Conservation (phyloP, 2,888 invertebrate species). For the Hyposoter dolosus region DNA sequence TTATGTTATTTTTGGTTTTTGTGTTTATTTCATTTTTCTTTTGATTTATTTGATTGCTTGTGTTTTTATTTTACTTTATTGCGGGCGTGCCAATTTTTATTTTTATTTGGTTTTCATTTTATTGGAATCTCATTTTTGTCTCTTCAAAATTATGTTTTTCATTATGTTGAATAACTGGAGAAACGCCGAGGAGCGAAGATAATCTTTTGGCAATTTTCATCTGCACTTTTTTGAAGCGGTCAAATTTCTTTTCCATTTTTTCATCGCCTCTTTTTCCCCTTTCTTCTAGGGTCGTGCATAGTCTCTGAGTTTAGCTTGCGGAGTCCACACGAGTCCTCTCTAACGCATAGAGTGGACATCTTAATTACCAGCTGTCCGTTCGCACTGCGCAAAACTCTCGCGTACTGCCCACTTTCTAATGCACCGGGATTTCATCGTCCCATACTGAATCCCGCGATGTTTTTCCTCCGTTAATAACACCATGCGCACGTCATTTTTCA, state of each 20-base stretch:
- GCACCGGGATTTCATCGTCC: constrained; percentile 69
- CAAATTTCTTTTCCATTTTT: constrained; percentile 42
- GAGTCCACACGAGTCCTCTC: constrained; percentile 63
- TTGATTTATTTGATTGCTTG: too few species aligned
- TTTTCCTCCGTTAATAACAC: constrained; percentile 59
- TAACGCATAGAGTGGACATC: constrained; percentile 70
- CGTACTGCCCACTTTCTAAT: constrained; percentile 80
- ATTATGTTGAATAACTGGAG: too few species aligned
- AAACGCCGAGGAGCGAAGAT: too few species aligned
- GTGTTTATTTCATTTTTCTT: constrained; percentile 14
- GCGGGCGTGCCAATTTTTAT: too few species aligned
- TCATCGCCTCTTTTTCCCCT: not conserved
- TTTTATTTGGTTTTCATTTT: too few species aligned
- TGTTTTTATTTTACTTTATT: too few species aligned
- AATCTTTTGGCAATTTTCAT: constrained; percentile 5
- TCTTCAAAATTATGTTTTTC: too few species aligned
- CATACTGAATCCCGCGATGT: constrained; percentile 55
- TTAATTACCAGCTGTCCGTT: constrained; percentile 80
- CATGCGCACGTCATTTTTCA: constrained; percentile 59
- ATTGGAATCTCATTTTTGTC: too few species aligned
- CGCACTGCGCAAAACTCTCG: constrained; percentile 65
- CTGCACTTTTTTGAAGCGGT: constrained; percentile 18
- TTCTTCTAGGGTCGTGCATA: not conserved
- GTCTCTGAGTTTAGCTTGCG: constrained; percentile 39
- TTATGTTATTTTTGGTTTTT: constrained; percentile 15